These are phyloP conservation scores for Pegoplata infirma DNA, from an alignment of 2,888 invertebrate genomes.

Conservation along the genomic window DNA sequence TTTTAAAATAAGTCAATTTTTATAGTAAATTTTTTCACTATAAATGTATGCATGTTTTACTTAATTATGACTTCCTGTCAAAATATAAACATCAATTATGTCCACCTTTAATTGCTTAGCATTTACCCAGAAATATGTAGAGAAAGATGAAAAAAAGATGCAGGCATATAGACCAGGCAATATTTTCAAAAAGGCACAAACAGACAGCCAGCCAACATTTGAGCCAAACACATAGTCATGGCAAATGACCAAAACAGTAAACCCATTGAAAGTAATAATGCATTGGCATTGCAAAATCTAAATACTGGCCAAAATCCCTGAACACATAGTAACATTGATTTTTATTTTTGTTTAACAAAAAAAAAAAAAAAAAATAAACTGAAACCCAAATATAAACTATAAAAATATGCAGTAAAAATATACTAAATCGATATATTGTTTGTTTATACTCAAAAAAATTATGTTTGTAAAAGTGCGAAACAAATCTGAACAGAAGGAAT, in stretches of 20 bases:
- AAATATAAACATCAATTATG: constrained; percentile 63
- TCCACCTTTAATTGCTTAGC: constrained; percentile 62
- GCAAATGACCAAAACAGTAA: constrained; percentile 23
- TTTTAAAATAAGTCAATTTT: constrained; percentile 20
- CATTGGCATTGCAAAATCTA: constrained; percentile 43
- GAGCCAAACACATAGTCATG: constrained; percentile 10
- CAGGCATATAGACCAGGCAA: neutral
- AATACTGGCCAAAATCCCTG: constrained; percentile 31
- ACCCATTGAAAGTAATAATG: constrained; percentile 47
- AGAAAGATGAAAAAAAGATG: constrained; percentile 1
- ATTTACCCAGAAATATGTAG: constrained; percentile 16
- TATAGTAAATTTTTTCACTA: neutral
- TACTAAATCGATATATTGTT: constrained; percentile 45
- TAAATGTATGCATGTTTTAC: constrained; percentile 40
- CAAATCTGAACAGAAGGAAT: no score
- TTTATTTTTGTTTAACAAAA: constrained; percentile 1
- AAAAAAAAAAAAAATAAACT: constrained; percentile 17
- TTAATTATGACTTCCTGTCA: constrained; percentile 62
- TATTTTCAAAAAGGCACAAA: neutral
- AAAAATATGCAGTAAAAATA: constrained; percentile 34
- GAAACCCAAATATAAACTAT: constrained; percentile 24
- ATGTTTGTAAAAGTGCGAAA: no score
- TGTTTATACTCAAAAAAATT: no score
- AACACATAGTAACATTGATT: constrained; percentile 19
- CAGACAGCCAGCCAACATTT: constrained; percentile 20